phyloP scores from a whole-genome alignment of 2,113 vertebrate species.

The Coregonus clupeaformis region DNA sequence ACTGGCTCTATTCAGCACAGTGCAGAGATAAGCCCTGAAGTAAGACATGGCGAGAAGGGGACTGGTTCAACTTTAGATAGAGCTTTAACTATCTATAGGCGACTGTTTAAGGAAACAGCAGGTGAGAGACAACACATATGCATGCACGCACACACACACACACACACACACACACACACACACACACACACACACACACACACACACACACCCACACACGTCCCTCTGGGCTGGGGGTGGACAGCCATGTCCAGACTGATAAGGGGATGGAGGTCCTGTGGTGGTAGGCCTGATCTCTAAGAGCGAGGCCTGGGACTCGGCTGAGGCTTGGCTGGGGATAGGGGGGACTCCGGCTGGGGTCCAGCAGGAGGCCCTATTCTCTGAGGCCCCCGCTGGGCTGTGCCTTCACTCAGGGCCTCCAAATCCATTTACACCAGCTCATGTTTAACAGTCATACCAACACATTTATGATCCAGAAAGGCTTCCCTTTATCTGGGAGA shows the following conservation, averaged over 20 bases:
- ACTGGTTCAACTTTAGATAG: constrained; percentile 19
- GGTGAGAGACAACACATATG: constrained; percentile 9
- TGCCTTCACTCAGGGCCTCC: constrained; percentile 13
- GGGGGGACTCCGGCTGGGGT: constrained; percentile 2
- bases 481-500: constrained; percentile 28
- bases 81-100: constrained; percentile 18
- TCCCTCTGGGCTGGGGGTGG: background rate
- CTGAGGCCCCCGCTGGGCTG: constrained; percentile 4
- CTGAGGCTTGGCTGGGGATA: background rate
- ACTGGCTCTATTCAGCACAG: constrained; percentile 27
- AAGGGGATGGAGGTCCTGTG: constrained; percentile 3
- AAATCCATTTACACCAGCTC: constrained; percentile 42
- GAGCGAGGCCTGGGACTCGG: background rate
- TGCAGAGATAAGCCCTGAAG: constrained; percentile 11
- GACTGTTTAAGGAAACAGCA: background rate
- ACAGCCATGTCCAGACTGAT: background rate
- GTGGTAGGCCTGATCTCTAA: background rate
- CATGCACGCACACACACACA: background rate
- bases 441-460: constrained; percentile 50
- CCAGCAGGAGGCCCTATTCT: constrained; percentile 37
- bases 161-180: constrained; percentile 5
- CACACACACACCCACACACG: too few relatives aligned
- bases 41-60: background rate
- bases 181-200: background rate
- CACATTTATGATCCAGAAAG: constrained; percentile 42